These are phyloP conservation scores for Gobio occitaniae DNA, from an alignment of 2,797 vertebrate species.

Conservation along the genomic window DNA sequence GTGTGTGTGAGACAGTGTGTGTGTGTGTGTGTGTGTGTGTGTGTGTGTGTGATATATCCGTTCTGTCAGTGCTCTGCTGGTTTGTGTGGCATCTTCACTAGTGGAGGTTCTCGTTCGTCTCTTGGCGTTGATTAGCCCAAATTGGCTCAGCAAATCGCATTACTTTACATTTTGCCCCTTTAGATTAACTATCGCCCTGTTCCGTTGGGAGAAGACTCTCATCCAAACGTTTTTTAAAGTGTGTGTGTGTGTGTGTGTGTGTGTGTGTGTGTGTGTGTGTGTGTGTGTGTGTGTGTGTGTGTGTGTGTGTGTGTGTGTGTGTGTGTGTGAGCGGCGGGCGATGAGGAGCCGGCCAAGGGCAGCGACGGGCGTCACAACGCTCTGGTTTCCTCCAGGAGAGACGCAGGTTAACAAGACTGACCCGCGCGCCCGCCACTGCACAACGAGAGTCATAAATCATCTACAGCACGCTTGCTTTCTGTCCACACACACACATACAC, in stretches of 20 bases:
- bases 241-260: background rate
- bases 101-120: conserved; percentile 27
- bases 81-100: conserved; percentile 51
- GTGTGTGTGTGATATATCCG: conserved; percentile 37
- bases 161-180: conserved; percentile 6
- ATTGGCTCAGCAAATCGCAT: conserved; percentile 34
- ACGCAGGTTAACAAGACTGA: conserved; percentile 72
- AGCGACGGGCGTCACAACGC: conserved; percentile 60
- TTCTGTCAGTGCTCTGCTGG: conserved; percentile 49
- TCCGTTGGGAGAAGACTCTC: conserved; percentile 19
- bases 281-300: background rate
- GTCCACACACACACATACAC: conserved; percentile 31
- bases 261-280: background rate
- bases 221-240: conserved; percentile 3
- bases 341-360: conserved; percentile 51
- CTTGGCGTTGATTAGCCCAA: conserved; percentile 44
- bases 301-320: background rate
- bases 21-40: no score
- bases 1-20: background rate
- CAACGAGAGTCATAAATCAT: conserved; percentile 62
- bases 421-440: conserved; percentile 45
- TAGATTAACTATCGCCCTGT: conserved; percentile 50
- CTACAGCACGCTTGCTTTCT: conserved; percentile 52
- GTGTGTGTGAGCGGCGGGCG: background rate
- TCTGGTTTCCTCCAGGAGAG: conserved; percentile 64